A percentile compares a stretch with the other conserved stretches of the same genome.
These are phyloP conservation scores for Scomber scombrus DNA, from an alignment of 2,113 vertebrate species.

Conservation along the genomic window DNA sequence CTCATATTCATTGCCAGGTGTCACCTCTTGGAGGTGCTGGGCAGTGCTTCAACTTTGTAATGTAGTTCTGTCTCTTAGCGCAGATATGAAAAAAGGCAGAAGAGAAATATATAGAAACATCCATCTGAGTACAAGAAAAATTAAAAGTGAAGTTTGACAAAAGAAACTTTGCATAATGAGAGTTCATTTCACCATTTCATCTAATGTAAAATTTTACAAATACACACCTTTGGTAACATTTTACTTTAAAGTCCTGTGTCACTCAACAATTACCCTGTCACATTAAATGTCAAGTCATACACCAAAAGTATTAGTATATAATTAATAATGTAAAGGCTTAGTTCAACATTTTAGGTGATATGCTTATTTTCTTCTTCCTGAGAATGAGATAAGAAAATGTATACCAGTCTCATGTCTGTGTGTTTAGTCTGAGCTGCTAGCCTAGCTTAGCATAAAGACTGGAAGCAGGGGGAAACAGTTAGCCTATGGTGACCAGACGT, in stretches of 20 bases:
- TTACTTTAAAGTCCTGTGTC: slow-evolving; percentile 69
- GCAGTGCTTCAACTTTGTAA: slow-evolving; percentile 44
- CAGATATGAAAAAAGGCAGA: slow-evolving; percentile 83
- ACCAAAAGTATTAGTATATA: not conserved
- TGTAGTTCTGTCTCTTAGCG: slow-evolving; percentile 34
- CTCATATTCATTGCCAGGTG: slow-evolving; percentile 2
- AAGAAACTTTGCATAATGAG: slow-evolving; percentile 90
- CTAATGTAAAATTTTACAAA: slow-evolving; percentile 85
- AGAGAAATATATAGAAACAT: slow-evolving; percentile 89
- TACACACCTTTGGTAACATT: slow-evolving; percentile 74
- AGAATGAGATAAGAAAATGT: not conserved
- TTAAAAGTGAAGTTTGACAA: slow-evolving; percentile 86
- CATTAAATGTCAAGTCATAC: not conserved
- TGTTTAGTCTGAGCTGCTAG: not conserved
- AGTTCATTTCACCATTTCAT: slow-evolving; percentile 80
- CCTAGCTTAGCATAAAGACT: slow-evolving; percentile 2
- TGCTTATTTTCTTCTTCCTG: not conserved
- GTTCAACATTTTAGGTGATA: not conserved
- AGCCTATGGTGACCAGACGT: too few species aligned
- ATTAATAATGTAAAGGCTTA: not conserved
- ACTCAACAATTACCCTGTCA: slow-evolving; percentile 36
- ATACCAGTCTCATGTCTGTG: not conserved
- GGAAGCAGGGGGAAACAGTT: too few species aligned
- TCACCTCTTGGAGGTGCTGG: slow-evolving; percentile 40
- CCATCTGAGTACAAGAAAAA: slow-evolving; percentile 84